Evolutionary conservation across 2,888 invertebrate species (phyloP).

Genomic region (Sesia bembeciformis): DNA sequence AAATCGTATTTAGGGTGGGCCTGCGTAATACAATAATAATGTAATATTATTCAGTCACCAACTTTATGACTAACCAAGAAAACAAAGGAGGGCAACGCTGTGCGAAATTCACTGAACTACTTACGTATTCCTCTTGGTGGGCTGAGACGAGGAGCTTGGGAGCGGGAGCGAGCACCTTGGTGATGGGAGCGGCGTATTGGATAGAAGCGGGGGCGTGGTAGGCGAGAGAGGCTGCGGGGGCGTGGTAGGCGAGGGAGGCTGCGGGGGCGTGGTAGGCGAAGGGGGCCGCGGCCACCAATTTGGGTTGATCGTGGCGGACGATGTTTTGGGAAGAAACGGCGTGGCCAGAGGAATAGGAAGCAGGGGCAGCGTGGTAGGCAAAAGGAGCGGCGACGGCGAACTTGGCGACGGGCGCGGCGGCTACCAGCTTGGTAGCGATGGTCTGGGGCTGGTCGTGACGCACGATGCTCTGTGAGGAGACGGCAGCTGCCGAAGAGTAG

Average conservation of each 20-base stretch:
- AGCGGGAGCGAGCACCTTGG: constrained; percentile 26
- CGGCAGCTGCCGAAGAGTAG: constrained; percentile 45
- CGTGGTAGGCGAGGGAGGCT: constrained; percentile 19
- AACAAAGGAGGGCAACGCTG: too few species aligned
- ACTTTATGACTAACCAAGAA: too few species aligned
- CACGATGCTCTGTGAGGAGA: constrained; percentile 34
- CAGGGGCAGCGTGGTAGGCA: constrained; percentile 17
- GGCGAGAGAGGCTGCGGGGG: constrained; percentile 12
- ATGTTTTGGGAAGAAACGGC: constrained; percentile 44
- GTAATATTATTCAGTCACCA: too few species aligned
- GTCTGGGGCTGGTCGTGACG: constrained; percentile 30
- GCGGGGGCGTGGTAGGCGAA: constrained; percentile 13
- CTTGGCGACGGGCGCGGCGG: constrained; percentile 22
- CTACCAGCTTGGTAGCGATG: constrained; percentile 19
- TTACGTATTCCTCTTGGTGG: constrained; percentile 37
- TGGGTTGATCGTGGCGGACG: constrained; percentile 35
- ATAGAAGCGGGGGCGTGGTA: constrained; percentile 26
- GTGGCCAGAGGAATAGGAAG: constrained; percentile 6
- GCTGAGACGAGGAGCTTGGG: constrained; percentile 25
- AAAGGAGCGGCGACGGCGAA: constrained; percentile 22
- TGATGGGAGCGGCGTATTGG: constrained; percentile 31
- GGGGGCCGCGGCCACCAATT: constrained; percentile 24
- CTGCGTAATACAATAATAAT: background rate
- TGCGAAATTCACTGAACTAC: constrained; percentile 7
- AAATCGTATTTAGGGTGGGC: constrained; percentile 63